Percentiles rank a stretch among this genome's conserved stretches.
phyloP scores from a whole-genome alignment of 2,888 invertebrate genomes.

The Eupithecia insigniata region DNA sequence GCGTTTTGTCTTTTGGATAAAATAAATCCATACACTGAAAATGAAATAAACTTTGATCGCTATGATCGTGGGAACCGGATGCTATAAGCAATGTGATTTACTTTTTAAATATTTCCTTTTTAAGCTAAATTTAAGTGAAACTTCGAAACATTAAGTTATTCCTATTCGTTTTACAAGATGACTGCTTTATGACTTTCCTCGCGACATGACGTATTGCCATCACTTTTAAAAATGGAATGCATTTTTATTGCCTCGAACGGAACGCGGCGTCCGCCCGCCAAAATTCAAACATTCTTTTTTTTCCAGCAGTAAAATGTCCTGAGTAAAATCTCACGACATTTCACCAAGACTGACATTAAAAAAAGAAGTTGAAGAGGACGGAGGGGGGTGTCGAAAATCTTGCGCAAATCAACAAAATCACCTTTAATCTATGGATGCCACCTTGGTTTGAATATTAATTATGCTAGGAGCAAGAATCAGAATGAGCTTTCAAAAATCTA shows the following conservation, averaged over 20 bases:
- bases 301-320: neutral
- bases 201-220: slow-evolving; percentile 39
- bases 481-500: no score
- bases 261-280: slow-evolving; percentile 5
- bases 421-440: no score
- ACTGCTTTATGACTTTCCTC: slow-evolving; percentile 39
- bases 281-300: slow-evolving; percentile 4
- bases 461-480: no score
- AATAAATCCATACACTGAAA: no score
- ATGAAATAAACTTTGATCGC: neutral
- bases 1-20: no score
- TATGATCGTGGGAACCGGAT: neutral
- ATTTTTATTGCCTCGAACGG: slow-evolving; percentile 23
- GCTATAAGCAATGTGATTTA: neutral
- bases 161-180: slow-evolving; percentile 19
- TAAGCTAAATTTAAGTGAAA: slow-evolving; percentile 6
- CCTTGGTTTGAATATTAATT: no score
- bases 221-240: slow-evolving; percentile 35
- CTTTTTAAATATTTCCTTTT: neutral
- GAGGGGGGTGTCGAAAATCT: no score
- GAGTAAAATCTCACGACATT: neutral
- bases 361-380: no score
- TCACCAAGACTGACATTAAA: no score
- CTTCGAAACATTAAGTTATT: slow-evolving; percentile 4
- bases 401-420: no score